phyloP scores from a whole-genome alignment of 2,113 vertebrate genomes.

The Paradoxurus hermaphroditus region DNA sequence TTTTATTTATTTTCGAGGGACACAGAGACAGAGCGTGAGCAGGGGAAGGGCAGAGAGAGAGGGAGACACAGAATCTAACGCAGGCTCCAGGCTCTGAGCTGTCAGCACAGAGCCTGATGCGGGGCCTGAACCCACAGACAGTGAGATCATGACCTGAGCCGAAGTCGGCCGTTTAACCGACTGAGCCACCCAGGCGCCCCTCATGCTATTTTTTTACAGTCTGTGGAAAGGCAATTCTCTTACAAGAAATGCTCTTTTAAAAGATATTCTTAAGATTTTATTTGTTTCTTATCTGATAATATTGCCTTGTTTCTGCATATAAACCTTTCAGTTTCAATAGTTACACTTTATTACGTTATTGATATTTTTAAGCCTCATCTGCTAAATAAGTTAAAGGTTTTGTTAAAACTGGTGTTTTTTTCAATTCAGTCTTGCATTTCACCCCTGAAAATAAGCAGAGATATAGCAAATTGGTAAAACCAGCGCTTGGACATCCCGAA shows the following conservation, averaged over 20 bases:
- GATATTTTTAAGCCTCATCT: not conserved
- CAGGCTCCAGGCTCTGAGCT: no score
- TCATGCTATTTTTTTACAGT: not conserved
- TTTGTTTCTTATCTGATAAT: not conserved
- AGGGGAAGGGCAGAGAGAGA: no score
- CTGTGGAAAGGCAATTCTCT: not conserved
- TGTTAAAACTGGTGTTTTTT: not conserved
- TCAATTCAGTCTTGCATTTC: not conserved
- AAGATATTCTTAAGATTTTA: not conserved
- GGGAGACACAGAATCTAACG: no score
- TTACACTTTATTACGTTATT: not conserved
- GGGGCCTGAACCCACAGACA: no score
- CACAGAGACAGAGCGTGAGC: no score
- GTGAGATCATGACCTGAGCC: no score
- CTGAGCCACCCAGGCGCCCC: no score
- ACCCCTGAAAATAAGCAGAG: not conserved
- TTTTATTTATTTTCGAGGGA: no score
- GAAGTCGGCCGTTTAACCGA: no score
- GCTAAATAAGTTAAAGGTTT: not conserved
- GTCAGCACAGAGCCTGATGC: no score
- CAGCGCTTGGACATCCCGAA: not conserved
- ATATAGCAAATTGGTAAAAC: not conserved
- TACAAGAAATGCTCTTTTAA: not conserved
- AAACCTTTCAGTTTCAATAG: not conserved
- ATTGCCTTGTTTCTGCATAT: not conserved